Conservation (phyloP, 1,140 invertebrate species). For the Formica selysi region DNA sequence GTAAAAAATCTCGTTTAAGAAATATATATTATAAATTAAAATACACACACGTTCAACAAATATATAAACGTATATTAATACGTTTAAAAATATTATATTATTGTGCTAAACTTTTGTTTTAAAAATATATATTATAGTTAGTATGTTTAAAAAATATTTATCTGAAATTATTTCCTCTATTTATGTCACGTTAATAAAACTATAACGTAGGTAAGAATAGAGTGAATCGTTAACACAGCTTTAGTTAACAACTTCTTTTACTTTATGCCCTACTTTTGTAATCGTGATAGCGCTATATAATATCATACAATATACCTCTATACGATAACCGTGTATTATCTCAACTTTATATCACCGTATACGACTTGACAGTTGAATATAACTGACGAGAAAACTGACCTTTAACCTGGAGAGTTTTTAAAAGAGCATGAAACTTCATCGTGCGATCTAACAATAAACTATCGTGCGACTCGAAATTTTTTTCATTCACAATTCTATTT, state of each 20-base stretch:
- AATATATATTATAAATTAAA: too few species aligned
- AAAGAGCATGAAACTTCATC: neutral
- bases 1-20: too few species aligned
- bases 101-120: too few species aligned
- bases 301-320: neutral
- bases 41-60: too few species aligned
- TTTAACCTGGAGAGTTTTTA: constrained; percentile 27
- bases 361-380: neutral
- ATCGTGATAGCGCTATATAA: neutral
- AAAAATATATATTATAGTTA: neutral
- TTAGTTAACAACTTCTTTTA: neutral
- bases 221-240: constrained; percentile 10
- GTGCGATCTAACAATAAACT: neutral
- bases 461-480: neutral
- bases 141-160: neutral
- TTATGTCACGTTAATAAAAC: neutral
- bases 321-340: constrained; percentile 5
- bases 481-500: neutral
- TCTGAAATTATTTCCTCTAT: neutral
- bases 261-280: neutral
- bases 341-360: neutral
- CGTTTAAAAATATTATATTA: too few species aligned
- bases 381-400: constrained; percentile 10
- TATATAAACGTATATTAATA: too few species aligned
- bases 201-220: neutral